Conservation (phyloP, 2,113 vertebrate species). For the Myotis davidii region DNA sequence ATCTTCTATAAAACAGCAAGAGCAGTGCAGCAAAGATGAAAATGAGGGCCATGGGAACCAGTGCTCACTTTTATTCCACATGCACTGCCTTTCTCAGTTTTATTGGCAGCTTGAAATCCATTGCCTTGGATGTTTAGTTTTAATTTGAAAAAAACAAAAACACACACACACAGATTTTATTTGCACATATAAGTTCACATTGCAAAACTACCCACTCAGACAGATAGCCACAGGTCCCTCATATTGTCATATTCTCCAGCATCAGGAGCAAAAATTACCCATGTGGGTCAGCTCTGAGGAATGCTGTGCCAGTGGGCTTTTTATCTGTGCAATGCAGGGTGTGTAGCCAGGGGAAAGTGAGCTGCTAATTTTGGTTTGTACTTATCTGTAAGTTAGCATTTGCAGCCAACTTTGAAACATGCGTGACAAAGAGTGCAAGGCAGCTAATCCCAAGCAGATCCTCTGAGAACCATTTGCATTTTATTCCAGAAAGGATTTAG, state of each 20-base stretch:
- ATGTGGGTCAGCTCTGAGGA: neutral
- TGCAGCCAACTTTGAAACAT: slow-evolving; percentile 58
- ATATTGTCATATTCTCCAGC: neutral
- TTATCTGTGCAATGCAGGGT: slow-evolving; percentile 64
- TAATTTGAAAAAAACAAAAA: slow-evolving; percentile 64
- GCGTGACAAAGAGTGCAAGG: neutral
- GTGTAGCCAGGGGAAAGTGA: slow-evolving; percentile 63
- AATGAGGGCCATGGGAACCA: neutral
- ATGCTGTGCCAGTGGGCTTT: slow-evolving; percentile 29
- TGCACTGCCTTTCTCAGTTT: neutral
- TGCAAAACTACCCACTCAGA: neutral
- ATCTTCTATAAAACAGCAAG: neutral
- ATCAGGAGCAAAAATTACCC: slow-evolving; percentile 43
- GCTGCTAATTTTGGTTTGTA: slow-evolving; percentile 68
- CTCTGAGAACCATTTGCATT: slow-evolving; percentile 30
- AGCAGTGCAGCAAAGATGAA: neutral
- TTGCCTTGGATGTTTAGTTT: slow-evolving; percentile 61
- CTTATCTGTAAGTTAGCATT: slow-evolving; percentile 62
- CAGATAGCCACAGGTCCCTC: neutral
- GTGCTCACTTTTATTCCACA: neutral
- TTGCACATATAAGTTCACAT: slow-evolving; percentile 11
- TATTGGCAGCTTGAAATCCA: neutral
- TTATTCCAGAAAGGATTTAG: slow-evolving; percentile 46
- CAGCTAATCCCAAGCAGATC: slow-evolving; percentile 20
- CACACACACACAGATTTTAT: neutral